Percentiles rank a stretch among this genome's conserved stretches.
phyloP scores from a whole-genome alignment of 2,113 vertebrate species.

The Apistogramma diplotaenia region DNA sequence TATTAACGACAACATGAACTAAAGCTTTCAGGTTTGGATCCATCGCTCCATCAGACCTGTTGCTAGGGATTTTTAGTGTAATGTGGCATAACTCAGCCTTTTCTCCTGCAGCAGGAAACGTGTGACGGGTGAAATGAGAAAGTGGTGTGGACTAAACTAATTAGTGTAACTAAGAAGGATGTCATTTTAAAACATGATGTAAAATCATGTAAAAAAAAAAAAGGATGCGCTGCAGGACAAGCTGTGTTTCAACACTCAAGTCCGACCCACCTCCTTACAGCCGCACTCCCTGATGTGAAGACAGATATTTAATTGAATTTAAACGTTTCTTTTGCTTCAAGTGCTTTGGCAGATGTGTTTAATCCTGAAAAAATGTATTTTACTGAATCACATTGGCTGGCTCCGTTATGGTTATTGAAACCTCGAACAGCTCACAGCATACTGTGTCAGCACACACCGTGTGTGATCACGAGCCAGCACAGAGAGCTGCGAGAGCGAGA shows the following conservation, averaged over 20 bases:
- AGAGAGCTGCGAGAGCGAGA: background rate
- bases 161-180: background rate
- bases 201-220: background rate
- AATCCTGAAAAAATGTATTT: constrained; percentile 10
- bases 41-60: background rate
- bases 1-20: background rate
- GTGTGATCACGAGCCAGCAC: constrained; percentile 4
- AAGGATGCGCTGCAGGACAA: background rate
- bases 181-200: background rate
- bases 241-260: background rate
- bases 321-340: background rate
- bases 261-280: background rate
- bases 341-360: background rate
- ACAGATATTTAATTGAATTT: background rate
- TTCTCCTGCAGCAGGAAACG: background rate
- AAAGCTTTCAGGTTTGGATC: background rate
- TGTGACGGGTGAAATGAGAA: background rate
- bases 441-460: background rate
- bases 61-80: background rate
- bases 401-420: background rate
- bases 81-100: background rate
- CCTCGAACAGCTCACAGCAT: background rate
- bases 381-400: background rate
- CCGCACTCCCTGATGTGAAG: background rate
- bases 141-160: background rate